phyloP scores from a whole-genome alignment of 2,113 vertebrate genomes.

The Cathartes aura region DNA sequence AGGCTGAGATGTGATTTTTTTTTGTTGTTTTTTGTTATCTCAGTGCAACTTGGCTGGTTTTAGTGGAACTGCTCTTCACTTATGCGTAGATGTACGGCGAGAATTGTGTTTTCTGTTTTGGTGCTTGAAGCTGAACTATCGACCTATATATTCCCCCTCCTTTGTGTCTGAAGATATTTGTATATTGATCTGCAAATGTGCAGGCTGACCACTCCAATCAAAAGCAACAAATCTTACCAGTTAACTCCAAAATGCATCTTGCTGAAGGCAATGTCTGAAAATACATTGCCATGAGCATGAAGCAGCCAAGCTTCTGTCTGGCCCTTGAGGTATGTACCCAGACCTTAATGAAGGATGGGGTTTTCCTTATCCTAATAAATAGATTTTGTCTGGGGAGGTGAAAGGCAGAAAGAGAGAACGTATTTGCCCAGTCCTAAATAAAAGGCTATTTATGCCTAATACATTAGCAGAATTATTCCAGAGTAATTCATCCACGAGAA shows the following conservation, averaged over 20 bases:
- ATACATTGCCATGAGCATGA: neutral
- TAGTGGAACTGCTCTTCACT: neutral
- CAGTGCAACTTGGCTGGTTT: neutral
- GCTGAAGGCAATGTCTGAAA: slow-evolving; percentile 14
- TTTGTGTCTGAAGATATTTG: neutral
- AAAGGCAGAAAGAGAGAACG: slow-evolving; percentile 25
- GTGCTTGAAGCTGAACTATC: neutral
- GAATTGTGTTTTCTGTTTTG: neutral
- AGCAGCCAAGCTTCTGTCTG: slow-evolving; percentile 12
- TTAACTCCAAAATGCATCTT: neutral
- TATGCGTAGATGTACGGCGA: neutral
- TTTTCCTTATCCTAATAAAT: slow-evolving; percentile 53
- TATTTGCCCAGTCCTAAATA: slow-evolving; percentile 24
- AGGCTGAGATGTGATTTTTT: neutral
- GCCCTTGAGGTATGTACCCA: neutral
- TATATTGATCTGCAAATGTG: neutral
- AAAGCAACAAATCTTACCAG: neutral
- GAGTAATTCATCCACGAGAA: slow-evolving; percentile 52
- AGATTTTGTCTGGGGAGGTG: slow-evolving; percentile 12
- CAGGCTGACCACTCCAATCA: neutral
- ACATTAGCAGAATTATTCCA: slow-evolving; percentile 63
- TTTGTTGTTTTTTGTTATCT: neutral
- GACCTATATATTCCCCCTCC: neutral
- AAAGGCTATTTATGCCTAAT: slow-evolving; percentile 62
- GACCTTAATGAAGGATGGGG: neutral